Base-by-base conservation (phyloP, 2,888 invertebrate genomes). In the Seladonia tumulorum region DNA sequence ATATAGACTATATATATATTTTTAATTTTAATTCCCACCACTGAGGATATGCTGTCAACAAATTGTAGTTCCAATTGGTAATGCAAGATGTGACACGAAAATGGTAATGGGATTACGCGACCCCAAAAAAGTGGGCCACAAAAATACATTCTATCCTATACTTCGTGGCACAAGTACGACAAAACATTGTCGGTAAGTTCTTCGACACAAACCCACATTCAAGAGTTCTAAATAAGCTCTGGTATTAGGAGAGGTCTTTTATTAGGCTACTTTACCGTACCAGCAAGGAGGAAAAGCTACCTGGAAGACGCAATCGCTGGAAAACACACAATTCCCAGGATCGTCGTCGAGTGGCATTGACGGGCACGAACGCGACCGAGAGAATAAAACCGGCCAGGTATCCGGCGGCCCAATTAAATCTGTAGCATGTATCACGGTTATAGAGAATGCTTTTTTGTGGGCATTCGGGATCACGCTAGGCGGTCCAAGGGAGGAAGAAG, bases 321-420 rank as follows among this genome's bases (percentile, higher is more conserved):
- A 68, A 68, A 68, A 68, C 12, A 8, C 39, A 68, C 39, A 83
- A 78, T 87, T 84, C 76, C 60, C 76, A 76, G 49, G 71, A 79
- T 76, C 47, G 8, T 42, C 47, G 22, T 2, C 12, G 66, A 63
- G 49, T 71, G 74, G 79, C 79, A 78, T 82, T 80, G 86, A 35
- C 10, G 68, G 71, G 66, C 72, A 77, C 73, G 53, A 66, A 35
- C 73, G 79, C 73, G 77, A 74, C 79, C 80, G 74, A 57, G 68
- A 49, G 81, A 79, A 89, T 82, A 86, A 82, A 68, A 76, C 80
- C 71, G 79, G 45, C 72, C 83, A 83, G 82, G 83, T 90, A 90
- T 91, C 83, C 88, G 76, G 82, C 70, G 88, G 87, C 79, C 90
- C 92, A 91, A 92, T 92, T 92, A 92, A 91, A 91, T 91, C 86